Evolutionary conservation across 2,113 vertebrate species (phyloP), one percentile per base, ranked within the genome.

Genomic region (Hiodon alosoides): DNA sequence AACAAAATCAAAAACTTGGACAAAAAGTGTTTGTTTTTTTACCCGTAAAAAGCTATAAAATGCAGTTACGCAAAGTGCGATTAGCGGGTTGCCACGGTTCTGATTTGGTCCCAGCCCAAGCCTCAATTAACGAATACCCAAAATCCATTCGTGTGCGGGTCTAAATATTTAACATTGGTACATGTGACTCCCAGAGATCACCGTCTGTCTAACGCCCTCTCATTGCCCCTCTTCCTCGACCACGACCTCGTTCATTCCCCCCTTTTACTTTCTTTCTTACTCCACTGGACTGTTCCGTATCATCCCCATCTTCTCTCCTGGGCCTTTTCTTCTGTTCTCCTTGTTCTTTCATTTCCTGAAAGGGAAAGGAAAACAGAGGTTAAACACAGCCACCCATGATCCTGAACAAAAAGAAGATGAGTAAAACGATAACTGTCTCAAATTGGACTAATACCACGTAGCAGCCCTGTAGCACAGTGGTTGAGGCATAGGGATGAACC

Each of bases 191-290:
- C 14, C 8, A 60, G 53, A 14, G 46, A 60, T 59, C 48, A 11
- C 4, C 48, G 3, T 9, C 14, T 71, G 17, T 71, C 57, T 71
- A 71, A 13, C 70, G 70, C 57, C 70, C 70, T 59, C 70, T 71
- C 6, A 54, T 57, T 7, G 70, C 55, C 47, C 9, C 11, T 50
- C 50, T 71, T 13, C 74, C 47, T 7, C 47, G 10, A 7, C 66
- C 68, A 0, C 14, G 11, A 3, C n/a, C 73, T 31, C 55, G 4
- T 4, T 81, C 85, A 3, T 72, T 16, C 2, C 96, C 95, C 72
- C 97, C 96, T 71, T 83, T 89, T 72, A 98, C 93, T 83, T 94
- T 98, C 83, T 95, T 97, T 79, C 96, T 92, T 77, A 98, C 93
- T 0, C 96, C 96, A 0, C 92, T 83, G 0, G 95, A 92, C 50